Evolutionary conservation across 1,140 invertebrate genomes (phyloP).

Genomic region (Riptortus pedestris): DNA sequence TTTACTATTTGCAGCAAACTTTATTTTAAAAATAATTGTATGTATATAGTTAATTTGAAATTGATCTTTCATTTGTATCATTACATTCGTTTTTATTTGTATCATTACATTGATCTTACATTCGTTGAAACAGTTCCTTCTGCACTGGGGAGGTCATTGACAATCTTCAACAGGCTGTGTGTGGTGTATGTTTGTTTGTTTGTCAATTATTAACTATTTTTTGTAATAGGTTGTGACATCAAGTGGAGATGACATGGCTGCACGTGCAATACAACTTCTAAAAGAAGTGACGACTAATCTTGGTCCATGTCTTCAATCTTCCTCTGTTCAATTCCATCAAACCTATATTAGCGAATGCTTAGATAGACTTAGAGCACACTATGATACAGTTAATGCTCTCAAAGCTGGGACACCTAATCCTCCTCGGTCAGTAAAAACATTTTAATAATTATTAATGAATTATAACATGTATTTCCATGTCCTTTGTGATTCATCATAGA

Average conservation of each 20-base stretch:
- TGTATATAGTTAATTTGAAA: too few relatives aligned
- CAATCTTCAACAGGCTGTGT: too few relatives aligned
- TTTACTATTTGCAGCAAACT: too few relatives aligned
- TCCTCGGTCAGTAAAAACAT: constrained; percentile 15
- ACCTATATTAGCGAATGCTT: constrained; percentile 83
- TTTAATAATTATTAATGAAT: constrained; percentile 36
- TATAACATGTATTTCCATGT: constrained; percentile 39
- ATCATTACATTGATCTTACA: too few relatives aligned
- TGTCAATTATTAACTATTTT: too few relatives aligned
- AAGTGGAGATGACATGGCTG: constrained; percentile 82
- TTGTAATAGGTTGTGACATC: constrained; percentile 65
- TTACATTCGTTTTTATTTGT: too few relatives aligned
- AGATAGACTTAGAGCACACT: constrained; percentile 75
- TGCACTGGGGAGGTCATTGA: too few relatives aligned
- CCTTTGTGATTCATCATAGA: too few relatives aligned
- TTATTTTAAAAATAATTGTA: too few relatives aligned
- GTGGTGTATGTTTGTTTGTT: too few relatives aligned
- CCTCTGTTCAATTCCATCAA: constrained; percentile 72
- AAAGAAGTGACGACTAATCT: constrained; percentile 90
- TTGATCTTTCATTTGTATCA: too few relatives aligned
- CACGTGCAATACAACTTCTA: constrained; percentile 79
- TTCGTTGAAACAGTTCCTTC: too few relatives aligned
- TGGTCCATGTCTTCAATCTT: constrained; percentile 68
- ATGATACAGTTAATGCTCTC: constrained; percentile 55
- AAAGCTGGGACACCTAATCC: constrained; percentile 28